phyloP scores from a whole-genome alignment of 1,140 invertebrate species.

The Drosophila azteca region DNA sequence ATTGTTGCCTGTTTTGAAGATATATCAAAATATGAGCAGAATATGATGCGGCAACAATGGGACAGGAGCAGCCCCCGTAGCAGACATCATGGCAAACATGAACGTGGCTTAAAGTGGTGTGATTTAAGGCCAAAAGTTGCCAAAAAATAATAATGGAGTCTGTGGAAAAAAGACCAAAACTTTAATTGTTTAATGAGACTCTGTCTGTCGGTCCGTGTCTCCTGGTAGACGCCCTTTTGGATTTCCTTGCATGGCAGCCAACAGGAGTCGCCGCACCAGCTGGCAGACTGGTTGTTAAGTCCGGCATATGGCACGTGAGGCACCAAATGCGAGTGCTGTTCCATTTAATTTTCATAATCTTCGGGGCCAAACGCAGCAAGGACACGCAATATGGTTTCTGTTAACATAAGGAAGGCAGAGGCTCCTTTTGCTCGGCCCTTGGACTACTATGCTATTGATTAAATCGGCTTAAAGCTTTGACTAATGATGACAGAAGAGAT shows the following conservation, averaged over 20 bases:
- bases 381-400: slow-evolving; percentile 63
- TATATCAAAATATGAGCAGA: slow-evolving; percentile 1
- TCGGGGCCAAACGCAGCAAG: slow-evolving; percentile 9
- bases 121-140: slow-evolving; percentile 49
- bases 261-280: slow-evolving; percentile 43
- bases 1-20: slow-evolving; percentile 12
- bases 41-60: slow-evolving; percentile 5
- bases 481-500: slow-evolving; percentile 64
- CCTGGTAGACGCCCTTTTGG: slow-evolving; percentile 30
- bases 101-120: slow-evolving; percentile 50
- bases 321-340: slow-evolving; percentile 14
- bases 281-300: slow-evolving; percentile 44
- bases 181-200: slow-evolving; percentile 71
- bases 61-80: not conserved
- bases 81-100: slow-evolving; percentile 29
- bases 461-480: slow-evolving; percentile 73
- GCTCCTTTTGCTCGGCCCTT: not conserved
- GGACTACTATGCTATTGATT: slow-evolving; percentile 40
- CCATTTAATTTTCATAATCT: slow-evolving; percentile 68
- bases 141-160: slow-evolving; percentile 24
- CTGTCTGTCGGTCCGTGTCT: slow-evolving; percentile 10
- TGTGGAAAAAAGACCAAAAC: slow-evolving; percentile 21
- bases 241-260: slow-evolving; percentile 41
- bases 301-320: slow-evolving; percentile 74
- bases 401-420: slow-evolving; percentile 44